Base-by-base conservation (phyloP, 2,797 vertebrate species). In the Glyptemys insculpta region DNA sequence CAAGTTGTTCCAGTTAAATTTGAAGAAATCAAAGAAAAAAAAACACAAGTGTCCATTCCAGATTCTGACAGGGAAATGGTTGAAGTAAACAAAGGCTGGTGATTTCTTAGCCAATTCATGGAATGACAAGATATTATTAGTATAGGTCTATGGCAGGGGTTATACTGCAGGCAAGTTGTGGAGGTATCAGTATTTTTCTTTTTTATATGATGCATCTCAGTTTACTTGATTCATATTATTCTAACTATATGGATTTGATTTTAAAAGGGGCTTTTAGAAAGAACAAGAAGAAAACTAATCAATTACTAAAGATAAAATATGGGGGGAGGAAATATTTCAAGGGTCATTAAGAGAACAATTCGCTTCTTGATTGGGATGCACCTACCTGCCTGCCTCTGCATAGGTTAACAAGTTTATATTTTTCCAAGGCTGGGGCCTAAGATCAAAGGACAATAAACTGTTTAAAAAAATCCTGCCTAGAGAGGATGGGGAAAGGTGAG, bases 1-100 rank as follows among this genome's bases (percentile, higher is more conserved):
- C 0, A 1, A 82, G 37, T 15, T 0, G 1, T 52, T 72, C 37
- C 53, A 79, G 49, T 29, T 80, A 41, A 85, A 8, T 19, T 23
- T 72, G 10, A 41, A 72, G 68, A 72, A 72, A 72, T 41, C 68
- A 72, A 41, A 68, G 65, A 68, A 19, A 72, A 37, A 37, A 41
- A 72, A 62, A 2, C 68, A 72, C 19, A 72, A 5, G n/a, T 9
- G 4, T 72, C n/a, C 37, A 37, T 72, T 72, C n/a, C 37, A 72
- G n/a, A 72, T 72, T 41, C 37, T 41, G 68, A 72, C 37, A 72
- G 37, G 68, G n/a, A 72, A 57, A 23, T 23, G 31, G 5, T 12
- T 12, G 21, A 72, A 72, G n/a, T 21, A 37, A 37, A n/a, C 68
- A 72, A 72, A 72, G 21, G 65, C 37, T 37, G n/a, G 9, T 37